phyloP scores from a whole-genome alignment of 53 echinoderm and acorn worm species.

The Pentamera pediparva region DNA sequence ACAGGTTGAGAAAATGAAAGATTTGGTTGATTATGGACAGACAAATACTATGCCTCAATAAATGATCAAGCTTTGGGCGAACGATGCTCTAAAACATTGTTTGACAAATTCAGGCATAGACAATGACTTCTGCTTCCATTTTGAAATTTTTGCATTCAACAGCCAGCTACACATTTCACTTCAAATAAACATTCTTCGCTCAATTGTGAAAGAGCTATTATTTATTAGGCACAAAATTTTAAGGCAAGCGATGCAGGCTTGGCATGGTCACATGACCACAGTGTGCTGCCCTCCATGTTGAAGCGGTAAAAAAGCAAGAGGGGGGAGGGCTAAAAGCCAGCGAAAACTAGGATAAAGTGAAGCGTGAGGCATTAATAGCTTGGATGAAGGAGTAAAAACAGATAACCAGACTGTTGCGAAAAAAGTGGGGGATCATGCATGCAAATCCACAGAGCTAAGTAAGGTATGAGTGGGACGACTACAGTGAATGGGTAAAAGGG shows the following conservation, averaged over 20 bases:
- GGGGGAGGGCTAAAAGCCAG: slow-evolving; percentile 19
- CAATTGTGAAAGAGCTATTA: too few relatives aligned
- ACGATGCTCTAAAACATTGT: too few relatives aligned
- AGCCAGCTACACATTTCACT: too few relatives aligned
- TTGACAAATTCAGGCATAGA: too few relatives aligned
- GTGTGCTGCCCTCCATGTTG: slow-evolving; percentile 14
- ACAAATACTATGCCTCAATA: too few relatives aligned
- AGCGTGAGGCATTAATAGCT: slow-evolving; percentile 33
- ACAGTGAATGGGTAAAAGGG: slow-evolving; percentile 35
- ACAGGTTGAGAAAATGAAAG: too few relatives aligned
- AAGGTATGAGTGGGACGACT: slow-evolving; percentile 29
- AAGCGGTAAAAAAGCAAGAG: slow-evolving; percentile 5
- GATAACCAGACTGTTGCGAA: slow-evolving; percentile 9
- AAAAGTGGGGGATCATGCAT: slow-evolving; percentile 27
- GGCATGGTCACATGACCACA: not conserved
- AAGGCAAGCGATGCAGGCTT: too few relatives aligned
- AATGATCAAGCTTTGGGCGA: too few relatives aligned
- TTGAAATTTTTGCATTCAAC: too few relatives aligned
- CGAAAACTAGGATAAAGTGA: slow-evolving; percentile 38
- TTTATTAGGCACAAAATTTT: slow-evolving; percentile 23
- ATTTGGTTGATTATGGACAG: too few relatives aligned
- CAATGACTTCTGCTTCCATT: too few relatives aligned
- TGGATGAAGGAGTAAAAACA: slow-evolving; percentile 34
- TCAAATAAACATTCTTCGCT: too few relatives aligned
- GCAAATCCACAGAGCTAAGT: slow-evolving; percentile 29